Evolutionary conservation across 2,888 invertebrate species (phyloP).

Genomic region (Litoditis marina): DNA sequence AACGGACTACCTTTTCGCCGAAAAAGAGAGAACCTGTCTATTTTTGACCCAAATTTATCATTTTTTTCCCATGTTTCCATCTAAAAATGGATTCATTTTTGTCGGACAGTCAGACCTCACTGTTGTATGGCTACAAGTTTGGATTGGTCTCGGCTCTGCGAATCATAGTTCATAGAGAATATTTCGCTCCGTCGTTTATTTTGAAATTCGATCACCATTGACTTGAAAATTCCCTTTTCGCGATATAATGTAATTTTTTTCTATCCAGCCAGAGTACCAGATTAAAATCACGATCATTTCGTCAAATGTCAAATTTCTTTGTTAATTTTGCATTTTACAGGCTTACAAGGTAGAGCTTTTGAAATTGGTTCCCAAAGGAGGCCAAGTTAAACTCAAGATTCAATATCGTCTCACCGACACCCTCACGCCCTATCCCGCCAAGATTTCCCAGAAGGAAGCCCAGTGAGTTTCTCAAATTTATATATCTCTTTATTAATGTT

Average conservation of each 20-base stretch:
- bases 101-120: no score
- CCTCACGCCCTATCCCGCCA: constrained; percentile 79
- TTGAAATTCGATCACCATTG: no score
- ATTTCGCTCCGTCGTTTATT: no score
- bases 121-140: no score
- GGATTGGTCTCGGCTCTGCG: no score
- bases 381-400: constrained; percentile 63
- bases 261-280: neutral
- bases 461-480: constrained; percentile 66
- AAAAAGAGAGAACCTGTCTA: no score
- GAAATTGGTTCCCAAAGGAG: constrained; percentile 42
- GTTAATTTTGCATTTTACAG: constrained; percentile 10
- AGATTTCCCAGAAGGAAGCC: constrained; percentile 86
- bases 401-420: constrained; percentile 77
- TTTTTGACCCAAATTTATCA: neutral
- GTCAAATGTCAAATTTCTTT: neutral
- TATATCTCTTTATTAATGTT: neutral
- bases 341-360: constrained; percentile 48
- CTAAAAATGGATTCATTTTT: no score
- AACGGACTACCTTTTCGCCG: no score
- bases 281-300: neutral
- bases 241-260: neutral
- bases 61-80: no score
- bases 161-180: no score
- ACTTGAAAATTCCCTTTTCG: no score